phyloP scores from a whole-genome alignment of 2,113 vertebrate genomes.

The Solea senegalensis region DNA sequence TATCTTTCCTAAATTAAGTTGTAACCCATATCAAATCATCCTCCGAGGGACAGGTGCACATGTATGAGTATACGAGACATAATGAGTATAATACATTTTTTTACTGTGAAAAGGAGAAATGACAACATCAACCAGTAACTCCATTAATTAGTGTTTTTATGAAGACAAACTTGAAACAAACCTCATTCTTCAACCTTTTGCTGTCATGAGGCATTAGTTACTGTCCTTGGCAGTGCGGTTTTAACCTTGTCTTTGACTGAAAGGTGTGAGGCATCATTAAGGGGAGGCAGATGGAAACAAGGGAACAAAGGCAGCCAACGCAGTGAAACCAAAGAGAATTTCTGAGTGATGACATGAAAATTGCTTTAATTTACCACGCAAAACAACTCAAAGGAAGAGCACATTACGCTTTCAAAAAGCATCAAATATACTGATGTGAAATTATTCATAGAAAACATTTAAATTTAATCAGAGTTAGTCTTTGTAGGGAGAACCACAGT shows the following conservation, averaged over 20 bases:
- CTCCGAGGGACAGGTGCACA: too few species aligned
- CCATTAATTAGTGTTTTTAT: background rate
- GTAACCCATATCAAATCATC: too few species aligned
- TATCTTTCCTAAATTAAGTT: too few species aligned
- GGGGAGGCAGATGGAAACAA: background rate
- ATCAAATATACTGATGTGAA: conserved; percentile 29
- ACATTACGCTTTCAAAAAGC: conserved; percentile 35
- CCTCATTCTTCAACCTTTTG: background rate
- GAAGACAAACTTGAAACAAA: background rate
- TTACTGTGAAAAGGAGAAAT: background rate
- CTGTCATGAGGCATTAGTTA: background rate
- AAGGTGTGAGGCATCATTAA: background rate
- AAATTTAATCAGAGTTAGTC: conserved; percentile 32
- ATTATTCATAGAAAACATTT: conserved; percentile 29
- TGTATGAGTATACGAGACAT: too few species aligned
- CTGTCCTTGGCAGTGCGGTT: background rate
- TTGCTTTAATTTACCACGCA: conserved; percentile 24
- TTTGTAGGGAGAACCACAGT: conserved; percentile 5
- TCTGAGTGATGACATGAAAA: conserved; percentile 19
- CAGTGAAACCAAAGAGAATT: conserved; percentile 35
- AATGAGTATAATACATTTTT: too few species aligned
- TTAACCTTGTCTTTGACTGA: background rate
- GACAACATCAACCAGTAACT: background rate
- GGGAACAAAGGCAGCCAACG: conserved; percentile 16
- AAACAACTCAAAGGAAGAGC: conserved; percentile 9